A percentile compares a stretch with the other conserved stretches of the same genome.
These are phyloP conservation scores for Gadopsis bispinosus DNA, from an alignment of 2,797 vertebrate genomes.

Conservation along the genomic window DNA sequence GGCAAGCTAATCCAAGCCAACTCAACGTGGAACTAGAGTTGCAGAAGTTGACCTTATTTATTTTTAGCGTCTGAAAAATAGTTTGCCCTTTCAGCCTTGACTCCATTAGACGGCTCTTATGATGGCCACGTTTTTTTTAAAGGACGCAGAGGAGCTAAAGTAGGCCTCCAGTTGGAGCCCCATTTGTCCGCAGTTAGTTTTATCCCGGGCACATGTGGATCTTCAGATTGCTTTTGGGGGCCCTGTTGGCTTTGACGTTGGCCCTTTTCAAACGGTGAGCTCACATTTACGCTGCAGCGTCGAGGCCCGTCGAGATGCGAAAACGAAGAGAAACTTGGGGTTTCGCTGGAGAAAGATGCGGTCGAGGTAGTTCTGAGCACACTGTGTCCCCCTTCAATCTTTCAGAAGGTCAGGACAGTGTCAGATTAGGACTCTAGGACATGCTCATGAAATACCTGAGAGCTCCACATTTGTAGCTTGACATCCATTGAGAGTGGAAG, in stretches of 20 bases:
- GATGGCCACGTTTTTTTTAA: slow-evolving; percentile 44
- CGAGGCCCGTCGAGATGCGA: slow-evolving; percentile 57
- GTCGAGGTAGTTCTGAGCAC: neutral
- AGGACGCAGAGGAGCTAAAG: slow-evolving; percentile 39
- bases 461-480: slow-evolving; percentile 74
- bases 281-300: slow-evolving; percentile 55
- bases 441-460: slow-evolving; percentile 69
- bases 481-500: slow-evolving; percentile 77
- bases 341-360: slow-evolving; percentile 26
- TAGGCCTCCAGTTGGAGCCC: slow-evolving; percentile 55
- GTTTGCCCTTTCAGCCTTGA: slow-evolving; percentile 52
- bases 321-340: slow-evolving; percentile 59
- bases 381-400: slow-evolving; percentile 23
- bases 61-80: slow-evolving; percentile 40
- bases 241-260: slow-evolving; percentile 62
- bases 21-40: slow-evolving; percentile 28
- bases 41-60: slow-evolving; percentile 53
- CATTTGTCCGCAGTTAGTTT: slow-evolving; percentile 70
- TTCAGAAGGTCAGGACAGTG: slow-evolving; percentile 62
- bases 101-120: slow-evolving; percentile 47
- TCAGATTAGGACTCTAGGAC: slow-evolving; percentile 79
- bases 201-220: slow-evolving; percentile 54
- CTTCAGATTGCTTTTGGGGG: slow-evolving; percentile 63
- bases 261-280: slow-evolving; percentile 59
- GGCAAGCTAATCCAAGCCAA: neutral